These are phyloP conservation scores for Zosterops borbonicus DNA, from an alignment of 2,113 vertebrate species.

Conservation along the genomic window DNA sequence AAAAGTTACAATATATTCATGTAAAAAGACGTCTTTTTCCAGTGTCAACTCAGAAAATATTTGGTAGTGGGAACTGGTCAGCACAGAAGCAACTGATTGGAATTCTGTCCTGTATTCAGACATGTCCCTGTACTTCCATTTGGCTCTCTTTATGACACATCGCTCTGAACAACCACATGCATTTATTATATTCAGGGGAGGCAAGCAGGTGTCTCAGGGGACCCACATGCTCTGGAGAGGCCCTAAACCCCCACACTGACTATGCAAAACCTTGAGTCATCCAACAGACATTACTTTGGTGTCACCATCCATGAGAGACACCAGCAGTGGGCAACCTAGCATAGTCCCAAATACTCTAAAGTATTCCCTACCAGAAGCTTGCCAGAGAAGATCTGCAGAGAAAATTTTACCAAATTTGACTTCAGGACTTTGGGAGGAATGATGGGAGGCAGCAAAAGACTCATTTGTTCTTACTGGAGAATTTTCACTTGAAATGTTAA, in stretches of 20 bases:
- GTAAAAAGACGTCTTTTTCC: neutral
- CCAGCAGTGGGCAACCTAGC: neutral
- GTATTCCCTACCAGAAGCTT: neutral
- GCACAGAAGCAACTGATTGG: neutral
- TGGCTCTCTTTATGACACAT: neutral
- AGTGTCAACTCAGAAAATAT: neutral
- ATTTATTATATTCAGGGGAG: neutral
- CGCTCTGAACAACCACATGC: neutral
- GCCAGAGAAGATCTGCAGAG: neutral
- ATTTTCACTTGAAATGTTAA: neutral
- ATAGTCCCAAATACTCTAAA: neutral
- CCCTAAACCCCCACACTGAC: fast-evolving
- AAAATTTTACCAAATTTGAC: neutral
- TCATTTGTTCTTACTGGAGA: neutral
- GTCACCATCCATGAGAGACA: neutral
- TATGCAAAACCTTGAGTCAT: neutral
- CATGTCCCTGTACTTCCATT: neutral
- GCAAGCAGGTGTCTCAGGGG: neutral
- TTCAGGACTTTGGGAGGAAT: neutral
- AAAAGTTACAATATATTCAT: neutral
- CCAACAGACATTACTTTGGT: neutral
- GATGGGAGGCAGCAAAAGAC: neutral
- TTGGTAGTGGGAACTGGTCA: neutral
- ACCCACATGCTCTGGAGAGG: neutral
- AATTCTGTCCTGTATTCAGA: neutral